phyloP scores from a whole-genome alignment of 2,113 vertebrate species.

The Struthidea cinerea region DNA sequence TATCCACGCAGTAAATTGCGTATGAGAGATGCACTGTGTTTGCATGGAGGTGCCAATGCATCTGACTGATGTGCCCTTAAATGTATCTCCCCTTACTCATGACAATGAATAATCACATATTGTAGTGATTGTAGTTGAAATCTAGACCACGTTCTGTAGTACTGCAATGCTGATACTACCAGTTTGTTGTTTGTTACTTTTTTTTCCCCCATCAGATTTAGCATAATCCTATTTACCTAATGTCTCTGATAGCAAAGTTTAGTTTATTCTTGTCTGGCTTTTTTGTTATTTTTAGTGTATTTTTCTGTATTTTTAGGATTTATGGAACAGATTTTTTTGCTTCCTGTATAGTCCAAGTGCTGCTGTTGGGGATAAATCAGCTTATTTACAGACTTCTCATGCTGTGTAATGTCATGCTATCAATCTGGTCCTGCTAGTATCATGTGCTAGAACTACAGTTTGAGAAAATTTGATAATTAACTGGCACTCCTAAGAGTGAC shows the following conservation, averaged over 20 bases:
- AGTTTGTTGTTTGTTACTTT: fast-evolving
- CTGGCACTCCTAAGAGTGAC: background rate
- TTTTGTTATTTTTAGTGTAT: background rate
- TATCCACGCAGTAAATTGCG: background rate
- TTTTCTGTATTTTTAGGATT: background rate
- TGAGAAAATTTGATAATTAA: background rate
- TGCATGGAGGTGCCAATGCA: background rate
- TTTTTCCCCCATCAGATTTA: background rate
- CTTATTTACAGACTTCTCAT: background rate
- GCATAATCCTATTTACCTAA: background rate
- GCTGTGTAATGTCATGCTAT: background rate
- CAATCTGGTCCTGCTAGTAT: background rate
- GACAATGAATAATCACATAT: background rate
- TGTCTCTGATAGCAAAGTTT: background rate
- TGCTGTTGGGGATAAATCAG: background rate
- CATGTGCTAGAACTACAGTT: background rate
- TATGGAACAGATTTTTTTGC: background rate
- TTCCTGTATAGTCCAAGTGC: background rate
- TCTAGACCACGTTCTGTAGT: background rate
- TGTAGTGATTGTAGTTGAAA: background rate
- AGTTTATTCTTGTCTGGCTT: background rate
- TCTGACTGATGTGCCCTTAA: background rate
- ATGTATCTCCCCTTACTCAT: background rate
- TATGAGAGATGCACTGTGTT: background rate
- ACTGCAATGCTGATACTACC: background rate